Evolutionary conservation across 2,113 vertebrate genomes (phyloP).

Genomic region (Sigmodon hispidus): DNA sequence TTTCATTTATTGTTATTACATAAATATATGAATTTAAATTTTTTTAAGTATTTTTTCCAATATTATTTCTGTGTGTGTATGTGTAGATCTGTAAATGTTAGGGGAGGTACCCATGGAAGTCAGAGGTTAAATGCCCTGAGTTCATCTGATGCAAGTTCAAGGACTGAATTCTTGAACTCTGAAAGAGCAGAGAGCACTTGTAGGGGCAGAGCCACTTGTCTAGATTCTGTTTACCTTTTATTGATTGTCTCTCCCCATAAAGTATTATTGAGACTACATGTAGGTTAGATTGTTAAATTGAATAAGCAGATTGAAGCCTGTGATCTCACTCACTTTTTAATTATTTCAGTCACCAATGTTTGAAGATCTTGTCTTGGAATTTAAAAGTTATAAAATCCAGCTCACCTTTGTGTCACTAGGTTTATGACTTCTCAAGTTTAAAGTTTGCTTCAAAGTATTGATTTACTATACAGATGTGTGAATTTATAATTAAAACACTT

Average conservation of each 20-base stretch:
- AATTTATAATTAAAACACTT: not conserved
- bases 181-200: not conserved
- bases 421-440: not conserved
- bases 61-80: not conserved
- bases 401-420: not conserved
- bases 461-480: not conserved
- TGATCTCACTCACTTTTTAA: not conserved
- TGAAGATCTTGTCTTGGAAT: not conserved
- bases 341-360: not conserved
- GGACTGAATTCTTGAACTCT: not conserved
- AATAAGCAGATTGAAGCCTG: not conserved
- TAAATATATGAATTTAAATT: not conserved
- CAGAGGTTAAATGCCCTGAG: not conserved
- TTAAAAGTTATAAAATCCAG: not conserved
- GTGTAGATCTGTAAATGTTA: not conserved
- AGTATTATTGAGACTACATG: not conserved
- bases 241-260: not conserved
- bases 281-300: not conserved
- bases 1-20: not conserved
- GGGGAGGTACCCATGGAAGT: not conserved
- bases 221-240: not conserved
- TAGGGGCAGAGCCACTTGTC: no score
- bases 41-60: no score
- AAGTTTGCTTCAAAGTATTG: not conserved
- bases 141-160: not conserved